Base-by-base conservation (phyloP, 2,113 vertebrate species). In the Desmodus rotundus region DNA sequence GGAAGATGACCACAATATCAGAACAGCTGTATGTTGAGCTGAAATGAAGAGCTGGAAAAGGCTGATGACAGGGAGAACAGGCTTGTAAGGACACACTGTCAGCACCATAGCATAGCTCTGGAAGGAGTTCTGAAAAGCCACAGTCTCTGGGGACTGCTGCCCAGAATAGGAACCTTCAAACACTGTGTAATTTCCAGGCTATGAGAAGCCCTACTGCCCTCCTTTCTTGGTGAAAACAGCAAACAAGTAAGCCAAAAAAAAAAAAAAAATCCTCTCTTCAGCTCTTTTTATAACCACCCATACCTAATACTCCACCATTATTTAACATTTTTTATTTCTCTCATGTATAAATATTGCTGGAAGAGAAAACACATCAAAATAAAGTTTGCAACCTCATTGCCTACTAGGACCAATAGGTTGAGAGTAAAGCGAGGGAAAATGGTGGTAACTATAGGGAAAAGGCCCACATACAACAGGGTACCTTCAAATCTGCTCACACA, bases 121-220 rank as follows among this genome's bases (percentile, higher is more conserved):
- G 93, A 92, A 90, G 47, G 82, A 92, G 76, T 77, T 90, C 58
- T 88, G 67, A 87, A 87, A 95, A 88, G 86, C 58, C 85, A 82
- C 87, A 45, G 52, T 82, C 52, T 86, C 58, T 86, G 2, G 50
- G 47, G 67, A 91, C 63, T 68, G 80, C 54, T 88, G 65, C 38
- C 76, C 56, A 70, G 93, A 89, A 61, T 47, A 96, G 68, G 82
- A 80, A 56, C 20, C 70, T 95, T 94, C 77, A 72, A 54, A 86
- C 15, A 15, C 17, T 38, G 26, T 83, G 15, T 1, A 76, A 58
- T n/a, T 77, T 70, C 45, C 82, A 90, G 70, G 36, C 11, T 58
- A 26, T 85, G 81, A 17, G 58, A 91, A 92, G 61, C 11, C 19
- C 33, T 26, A 43, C 14, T 85, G 24, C 15, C 72, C 50, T 72